Base-by-base conservation (phyloP, 2,797 vertebrate genomes). In the Xenentodon cancila region DNA sequence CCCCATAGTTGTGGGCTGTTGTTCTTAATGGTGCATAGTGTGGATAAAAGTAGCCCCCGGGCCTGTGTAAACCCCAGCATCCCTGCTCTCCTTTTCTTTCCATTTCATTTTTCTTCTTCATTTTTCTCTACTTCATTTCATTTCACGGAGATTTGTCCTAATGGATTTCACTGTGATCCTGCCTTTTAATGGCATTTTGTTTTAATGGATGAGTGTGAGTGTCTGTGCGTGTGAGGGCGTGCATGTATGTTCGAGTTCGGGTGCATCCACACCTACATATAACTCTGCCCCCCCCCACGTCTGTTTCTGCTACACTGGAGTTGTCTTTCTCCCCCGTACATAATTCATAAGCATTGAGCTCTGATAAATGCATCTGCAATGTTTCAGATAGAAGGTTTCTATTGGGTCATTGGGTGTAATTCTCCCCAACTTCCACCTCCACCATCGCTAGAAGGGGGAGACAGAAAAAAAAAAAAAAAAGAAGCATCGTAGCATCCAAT, bases 101-200 rank as follows among this genome's bases (percentile, higher is more conserved):
- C 21, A 85, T 89, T 87, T 82, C 80, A 78, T 86, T 50, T 84
- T 52, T 74, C 46, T 51, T 65, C 86, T 84, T 78, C 75, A 78
- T 85, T 80, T 88, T 78, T 74, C 65, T 85, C 88, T 77, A 85
- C 78, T 86, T 88, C 76, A 89, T 89, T 91, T 89, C 84, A 89
- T 90, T 91, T 91, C 85, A 88, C 68, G 54, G 84, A 81, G 85
- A 86, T 89, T 90, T 89, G 81, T 87, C 84, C 76, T 89, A 90
- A 92, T 90, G 88, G 86, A 87, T 91, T 89, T 88, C 53, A 53
- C 81, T 78, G 68, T 75, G 77, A 89, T 88, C 75, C 80, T 67
- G 61, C 76, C 75, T 25, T 81, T 84, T 84, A 88, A 86, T 84
- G 81, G 79, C 79, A 58, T 82, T 82, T 60, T 18, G 63, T 75